Conservation (phyloP, 2,888 invertebrate species). For the Anthophora plumipes region DNA sequence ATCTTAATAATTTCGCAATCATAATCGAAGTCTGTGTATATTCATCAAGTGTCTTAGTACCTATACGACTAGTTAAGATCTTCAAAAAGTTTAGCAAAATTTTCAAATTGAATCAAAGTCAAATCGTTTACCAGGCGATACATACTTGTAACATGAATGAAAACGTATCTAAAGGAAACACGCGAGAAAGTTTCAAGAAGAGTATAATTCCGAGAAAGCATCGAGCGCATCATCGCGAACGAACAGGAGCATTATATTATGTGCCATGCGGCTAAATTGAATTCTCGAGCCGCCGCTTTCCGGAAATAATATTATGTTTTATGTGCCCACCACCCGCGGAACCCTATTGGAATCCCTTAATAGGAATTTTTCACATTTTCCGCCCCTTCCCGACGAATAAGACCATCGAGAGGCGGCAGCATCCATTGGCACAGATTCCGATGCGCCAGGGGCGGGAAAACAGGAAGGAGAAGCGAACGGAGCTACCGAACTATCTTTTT, state of each 20-base stretch:
- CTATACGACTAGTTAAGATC: too few relatives aligned
- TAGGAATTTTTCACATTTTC: slow-evolving; percentile 83
- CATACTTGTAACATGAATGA: not conserved
- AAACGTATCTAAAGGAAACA: slow-evolving; percentile 12
- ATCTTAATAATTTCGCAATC: too few relatives aligned
- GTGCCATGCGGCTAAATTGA: slow-evolving; percentile 76
- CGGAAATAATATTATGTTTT: slow-evolving; percentile 83
- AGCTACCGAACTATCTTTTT: not conserved
- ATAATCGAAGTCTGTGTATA: too few relatives aligned
- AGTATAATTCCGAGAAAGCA: not conserved
- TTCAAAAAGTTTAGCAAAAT: too few relatives aligned
- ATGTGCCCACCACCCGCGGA: slow-evolving; percentile 77
- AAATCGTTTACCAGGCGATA: not conserved
- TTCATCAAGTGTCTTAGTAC: too few relatives aligned
- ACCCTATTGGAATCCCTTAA: slow-evolving; percentile 82
- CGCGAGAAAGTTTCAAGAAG: slow-evolving; percentile 18
- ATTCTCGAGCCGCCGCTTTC: slow-evolving; percentile 79
- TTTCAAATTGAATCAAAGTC: not conserved
- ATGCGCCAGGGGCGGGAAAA: slow-evolving; percentile 67
- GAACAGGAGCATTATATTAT: slow-evolving; percentile 69
- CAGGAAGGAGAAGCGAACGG: slow-evolving; percentile 53
- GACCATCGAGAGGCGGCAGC: slow-evolving; percentile 75
- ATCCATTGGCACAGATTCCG: slow-evolving; percentile 80
- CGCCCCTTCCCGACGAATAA: slow-evolving; percentile 78
- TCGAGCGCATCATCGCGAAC: slow-evolving; percentile 1